These are phyloP conservation scores for Atlantisia rogersi DNA, from an alignment of 2,113 vertebrate species.

Conservation along the genomic window DNA sequence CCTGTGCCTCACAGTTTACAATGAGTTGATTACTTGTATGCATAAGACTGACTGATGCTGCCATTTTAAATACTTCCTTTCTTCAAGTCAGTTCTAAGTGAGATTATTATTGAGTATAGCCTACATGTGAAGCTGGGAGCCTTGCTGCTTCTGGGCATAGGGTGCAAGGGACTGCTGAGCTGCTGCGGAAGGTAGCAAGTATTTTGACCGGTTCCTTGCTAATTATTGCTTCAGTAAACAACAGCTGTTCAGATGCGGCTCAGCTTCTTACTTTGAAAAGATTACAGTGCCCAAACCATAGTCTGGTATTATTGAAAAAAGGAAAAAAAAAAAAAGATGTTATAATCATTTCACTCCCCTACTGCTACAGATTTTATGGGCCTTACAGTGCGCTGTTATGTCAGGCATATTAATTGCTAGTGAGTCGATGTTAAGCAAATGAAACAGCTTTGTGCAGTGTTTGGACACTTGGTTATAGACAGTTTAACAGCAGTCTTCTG, in stretches of 20 bases:
- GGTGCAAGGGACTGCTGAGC: background rate
- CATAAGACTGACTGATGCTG: background rate
- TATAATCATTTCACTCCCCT: conserved; percentile 62
- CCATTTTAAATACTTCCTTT: background rate
- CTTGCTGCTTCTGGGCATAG: background rate
- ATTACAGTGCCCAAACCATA: conserved; percentile 54
- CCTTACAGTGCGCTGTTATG: conserved; percentile 36
- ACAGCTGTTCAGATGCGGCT: conserved; percentile 62
- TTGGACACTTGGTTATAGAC: conserved; percentile 68
- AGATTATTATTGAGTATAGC: background rate
- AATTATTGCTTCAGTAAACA: conserved; percentile 67
- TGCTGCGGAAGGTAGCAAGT: background rate
- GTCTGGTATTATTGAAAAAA: conserved; percentile 48
- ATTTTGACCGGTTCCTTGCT: conserved; percentile 40
- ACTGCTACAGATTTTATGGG: conserved; percentile 57
- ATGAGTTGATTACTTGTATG: background rate
- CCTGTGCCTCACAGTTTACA: background rate
- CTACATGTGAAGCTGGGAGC: background rate
- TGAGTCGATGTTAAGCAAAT: conserved; percentile 53
- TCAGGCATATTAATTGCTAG: conserved; percentile 62
- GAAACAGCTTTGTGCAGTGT: conserved; percentile 49
- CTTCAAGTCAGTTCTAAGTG: background rate
- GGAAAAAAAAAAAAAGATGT: background rate
- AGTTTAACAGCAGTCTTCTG: conserved; percentile 66
- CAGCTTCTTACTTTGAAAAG: conserved; percentile 64